Evolutionary conservation across 1,140 invertebrate genomes (phyloP), one percentile per base, ranked within the genome.

Genomic region (Halesus radiatus): DNA sequence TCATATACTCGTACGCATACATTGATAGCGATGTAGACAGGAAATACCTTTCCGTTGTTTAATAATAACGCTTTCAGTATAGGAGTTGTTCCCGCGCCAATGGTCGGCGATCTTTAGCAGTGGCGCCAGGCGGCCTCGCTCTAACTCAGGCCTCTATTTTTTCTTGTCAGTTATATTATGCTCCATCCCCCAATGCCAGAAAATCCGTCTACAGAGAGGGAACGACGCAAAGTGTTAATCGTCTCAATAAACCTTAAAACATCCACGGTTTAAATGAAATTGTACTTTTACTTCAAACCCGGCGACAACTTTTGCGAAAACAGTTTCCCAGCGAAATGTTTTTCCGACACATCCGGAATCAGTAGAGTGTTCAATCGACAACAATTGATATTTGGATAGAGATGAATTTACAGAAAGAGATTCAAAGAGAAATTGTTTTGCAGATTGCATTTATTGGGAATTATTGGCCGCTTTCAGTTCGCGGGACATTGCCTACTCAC

Each of bases 71-170:
- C 13, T 45, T 45, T 45, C 37, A 45, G 10, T 13, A 45, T 45
- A 13, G 37, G 7, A 45, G 15, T 16, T 18, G 68, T 29, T 53
- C 68, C 2, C 0, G 68, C 10, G 10, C 68, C 68, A 72, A 22
- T 53, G 45, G 68, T 72, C 45, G 45, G 68, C 50, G 45, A 72
- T 50, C 68, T 20, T 16, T 52, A 15, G 8, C 5, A 7, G 8
- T 72, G 68, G 68, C 68, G 68, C 50, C 68, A 72, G 68, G 20
- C 68, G 68, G 50, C 50, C 68, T 53, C 68, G 68, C 23, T 72
- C 52, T 16, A 72, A 26, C 45, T 72, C 18, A 53, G 68, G 45
- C 50, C 45, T 72, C 68, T 72, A 72, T 72, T 72, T 72, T 66
- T 72, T 72, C 68, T 72, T 72, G 68, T 53, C 68, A 72, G 68